A percentile compares a stretch with the other conserved stretches of the same genome.
phyloP scores from a whole-genome alignment of 2,888 invertebrate genomes.

The Leptinotarsa rubiginosa region DNA sequence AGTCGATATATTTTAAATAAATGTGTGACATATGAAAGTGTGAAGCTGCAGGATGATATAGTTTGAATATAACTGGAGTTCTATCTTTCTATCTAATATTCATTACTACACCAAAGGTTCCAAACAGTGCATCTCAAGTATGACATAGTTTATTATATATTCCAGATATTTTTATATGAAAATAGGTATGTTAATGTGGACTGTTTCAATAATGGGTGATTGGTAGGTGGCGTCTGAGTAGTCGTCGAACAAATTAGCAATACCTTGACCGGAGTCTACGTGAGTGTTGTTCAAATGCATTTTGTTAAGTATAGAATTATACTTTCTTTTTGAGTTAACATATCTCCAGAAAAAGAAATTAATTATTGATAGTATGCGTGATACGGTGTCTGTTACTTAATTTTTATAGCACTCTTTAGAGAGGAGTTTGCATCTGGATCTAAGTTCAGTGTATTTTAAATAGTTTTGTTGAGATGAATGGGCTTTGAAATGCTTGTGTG shows the following conservation, averaged over 20 bases:
- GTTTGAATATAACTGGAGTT: too few relatives aligned
- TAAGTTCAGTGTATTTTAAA: not conserved
- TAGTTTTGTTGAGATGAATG: not conserved
- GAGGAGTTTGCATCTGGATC: not conserved
- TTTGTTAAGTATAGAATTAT: not conserved
- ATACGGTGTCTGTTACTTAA: not conserved
- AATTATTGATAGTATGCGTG: too few relatives aligned
- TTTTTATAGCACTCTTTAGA: not conserved
- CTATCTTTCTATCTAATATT: too few relatives aligned
- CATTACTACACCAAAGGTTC: too few relatives aligned
- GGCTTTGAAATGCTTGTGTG: not conserved
- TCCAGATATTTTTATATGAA: not conserved
- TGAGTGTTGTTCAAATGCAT: not conserved
- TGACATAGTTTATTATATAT: not conserved
- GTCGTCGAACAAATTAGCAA: not conserved
- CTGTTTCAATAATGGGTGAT: too few relatives aligned
- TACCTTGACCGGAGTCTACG: not conserved
- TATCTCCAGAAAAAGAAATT: not conserved
- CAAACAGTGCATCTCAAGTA: too few relatives aligned
- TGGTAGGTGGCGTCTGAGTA: not conserved
- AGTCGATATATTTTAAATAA: too few relatives aligned
- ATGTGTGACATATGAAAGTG: too few relatives aligned
- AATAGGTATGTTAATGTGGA: not conserved
- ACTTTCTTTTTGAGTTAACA: conserved; percentile 11
- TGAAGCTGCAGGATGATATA: too few relatives aligned